Evolutionary conservation across 2,888 invertebrate species (phyloP), one percentile per base, ranked within the genome.

Genomic region (Dermolepida albohirtum): DNA sequence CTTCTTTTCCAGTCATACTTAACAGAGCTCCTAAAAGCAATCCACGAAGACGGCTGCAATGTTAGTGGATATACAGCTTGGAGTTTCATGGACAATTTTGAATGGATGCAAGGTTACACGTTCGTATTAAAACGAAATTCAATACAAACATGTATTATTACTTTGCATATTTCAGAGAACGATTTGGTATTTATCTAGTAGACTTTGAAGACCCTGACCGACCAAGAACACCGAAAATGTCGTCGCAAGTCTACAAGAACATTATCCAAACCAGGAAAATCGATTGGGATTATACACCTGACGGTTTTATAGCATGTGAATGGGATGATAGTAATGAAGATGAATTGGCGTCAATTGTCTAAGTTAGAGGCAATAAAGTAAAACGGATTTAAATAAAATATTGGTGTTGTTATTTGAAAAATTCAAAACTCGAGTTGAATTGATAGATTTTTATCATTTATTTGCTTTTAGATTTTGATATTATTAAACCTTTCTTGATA

Each of bases 21-120:
- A 12, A 76, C 81, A 5, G 75, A 84, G 0, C 41, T 87, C 6
- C 80, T 84, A 49, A 74, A 80, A 0, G 87, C 87, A 0, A 76
- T 89, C 0, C 74, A 78, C 0, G 83, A 85, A 43, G 89, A 89
- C 76, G 85, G 86, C 0, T 87, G 87, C 68, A 81, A 82, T 44
- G 84, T 90, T 0, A 76, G 84, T 1, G 92, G 89, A 0, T 94
- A 92, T 76, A 87, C 90, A 0, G 88, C 89, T 63, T 93, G 92
- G 92, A 90, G 90, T 70, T 81, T 94, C 8, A 85, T 93, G 79
- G 93, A 94, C 76, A 91, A 91, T 77, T 92, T 89, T 78, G 92
- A 94, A 80, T 93, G 93, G 92, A 85, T 85, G 71, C 84, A 86
- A 39, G 93, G 93, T 29, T 92, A 86, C 77, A 87, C 87, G 87